A percentile compares a stretch with the other conserved stretches of the same genome.
Evolutionary conservation across 2,888 invertebrate genomes (phyloP).

Genomic region (Melinaea menophilus): DNA sequence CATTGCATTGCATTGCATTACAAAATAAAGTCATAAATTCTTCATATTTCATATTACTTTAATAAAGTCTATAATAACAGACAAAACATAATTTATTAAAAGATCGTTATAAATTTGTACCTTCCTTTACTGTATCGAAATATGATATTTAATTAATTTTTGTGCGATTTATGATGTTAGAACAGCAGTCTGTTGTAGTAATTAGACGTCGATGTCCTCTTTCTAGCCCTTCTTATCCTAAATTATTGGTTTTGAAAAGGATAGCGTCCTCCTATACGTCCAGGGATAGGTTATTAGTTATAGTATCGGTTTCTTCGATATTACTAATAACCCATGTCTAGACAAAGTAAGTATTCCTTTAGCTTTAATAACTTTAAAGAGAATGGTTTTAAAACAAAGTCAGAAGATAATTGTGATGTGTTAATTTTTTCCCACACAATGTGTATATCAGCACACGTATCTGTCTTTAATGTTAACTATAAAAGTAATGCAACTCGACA

Average conservation of each 20-base stretch:
- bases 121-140: no score
- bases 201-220: slow-evolving; percentile 24
- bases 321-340: neutral
- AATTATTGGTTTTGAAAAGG: no score
- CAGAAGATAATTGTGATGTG: neutral
- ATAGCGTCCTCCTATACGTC: no score
- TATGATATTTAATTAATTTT: neutral
- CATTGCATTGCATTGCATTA: no score
- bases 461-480: neutral
- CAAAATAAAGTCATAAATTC: no score
- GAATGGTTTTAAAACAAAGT: neutral
- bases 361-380: neutral
- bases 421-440: neutral
- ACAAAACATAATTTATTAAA: no score
- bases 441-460: neutral
- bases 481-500: neutral
- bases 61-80: no score
- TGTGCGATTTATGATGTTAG: slow-evolving; percentile 11
- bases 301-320: neutral
- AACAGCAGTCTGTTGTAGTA: slow-evolving; percentile 13
- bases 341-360: neutral
- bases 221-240: slow-evolving; percentile 6
- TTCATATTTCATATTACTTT: no score
- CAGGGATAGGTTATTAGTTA: no score
- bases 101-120: no score